Evolutionary conservation across 2,888 invertebrate species (phyloP).

Genomic region (Muscina levida): DNA sequence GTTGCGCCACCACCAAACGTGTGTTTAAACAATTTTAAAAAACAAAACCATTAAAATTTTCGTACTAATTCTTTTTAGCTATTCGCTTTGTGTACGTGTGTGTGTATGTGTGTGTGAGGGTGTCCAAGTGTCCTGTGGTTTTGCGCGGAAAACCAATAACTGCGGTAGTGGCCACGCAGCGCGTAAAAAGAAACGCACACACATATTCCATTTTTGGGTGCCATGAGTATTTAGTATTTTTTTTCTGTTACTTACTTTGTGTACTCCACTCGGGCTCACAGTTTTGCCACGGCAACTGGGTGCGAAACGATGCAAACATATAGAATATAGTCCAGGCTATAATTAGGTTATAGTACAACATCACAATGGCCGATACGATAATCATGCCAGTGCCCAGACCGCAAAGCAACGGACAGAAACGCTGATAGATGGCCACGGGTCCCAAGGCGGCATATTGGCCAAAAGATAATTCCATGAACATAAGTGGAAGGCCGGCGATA

Average conservation of each 20-base stretch:
- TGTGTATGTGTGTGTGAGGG: too few species aligned
- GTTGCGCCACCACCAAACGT: constrained; percentile 19
- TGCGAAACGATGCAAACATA: constrained; percentile 85
- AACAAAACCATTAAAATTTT: constrained; percentile 27
- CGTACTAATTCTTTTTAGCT: too few species aligned
- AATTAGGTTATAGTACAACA: constrained; percentile 88
- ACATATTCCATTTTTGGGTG: too few species aligned
- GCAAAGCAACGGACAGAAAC: constrained; percentile 86
- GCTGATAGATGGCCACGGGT: constrained; percentile 89
- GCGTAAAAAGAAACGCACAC: too few species aligned
- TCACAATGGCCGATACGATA: constrained; percentile 87
- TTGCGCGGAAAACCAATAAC: too few species aligned
- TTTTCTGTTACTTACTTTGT: constrained; percentile 82
- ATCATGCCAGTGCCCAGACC: constrained; percentile 89
- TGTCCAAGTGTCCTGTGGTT: too few species aligned
- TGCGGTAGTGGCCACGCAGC: too few species aligned
- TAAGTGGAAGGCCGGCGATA: constrained; percentile 89
- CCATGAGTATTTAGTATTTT: too few species aligned
- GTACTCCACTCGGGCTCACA: constrained; percentile 88
- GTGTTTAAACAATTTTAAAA: constrained; percentile 30
- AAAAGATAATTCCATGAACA: constrained; percentile 92
- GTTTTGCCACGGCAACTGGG: constrained; percentile 86
- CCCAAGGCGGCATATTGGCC: constrained; percentile 90
- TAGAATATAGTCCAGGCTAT: constrained; percentile 90
- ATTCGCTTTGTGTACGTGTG: too few species aligned